phyloP scores from a whole-genome alignment of 2,888 invertebrate genomes.

The Glyphotaelius pellucidus region DNA sequence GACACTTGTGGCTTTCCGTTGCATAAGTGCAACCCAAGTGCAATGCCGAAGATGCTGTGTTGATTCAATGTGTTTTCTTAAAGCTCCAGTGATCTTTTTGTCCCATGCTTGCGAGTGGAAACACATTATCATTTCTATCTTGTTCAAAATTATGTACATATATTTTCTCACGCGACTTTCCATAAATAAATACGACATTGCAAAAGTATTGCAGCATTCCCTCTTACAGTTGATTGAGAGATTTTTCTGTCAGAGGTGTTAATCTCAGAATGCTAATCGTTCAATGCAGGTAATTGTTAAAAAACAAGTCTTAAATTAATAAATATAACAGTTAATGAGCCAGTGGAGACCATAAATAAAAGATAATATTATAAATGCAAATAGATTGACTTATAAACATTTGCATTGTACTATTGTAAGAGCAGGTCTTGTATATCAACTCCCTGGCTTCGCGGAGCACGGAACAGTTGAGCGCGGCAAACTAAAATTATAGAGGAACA shows the following conservation, averaged over 20 bases:
- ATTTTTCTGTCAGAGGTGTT: not conserved
- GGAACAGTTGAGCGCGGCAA: no score
- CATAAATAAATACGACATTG: not conserved
- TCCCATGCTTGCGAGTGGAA: not conserved
- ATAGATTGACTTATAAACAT: slow-evolving; percentile 13
- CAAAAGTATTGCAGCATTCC: not conserved
- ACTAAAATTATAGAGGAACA: no score
- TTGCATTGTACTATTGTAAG: not conserved
- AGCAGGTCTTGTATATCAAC: not conserved
- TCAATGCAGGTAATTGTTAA: not conserved
- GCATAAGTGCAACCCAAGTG: not conserved
- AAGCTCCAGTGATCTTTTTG: not conserved
- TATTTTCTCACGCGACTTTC: not conserved
- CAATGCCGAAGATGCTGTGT: not conserved
- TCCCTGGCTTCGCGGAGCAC: not conserved
- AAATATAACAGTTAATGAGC: not conserved
- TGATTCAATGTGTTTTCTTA: not conserved
- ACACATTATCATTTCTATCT: not conserved
- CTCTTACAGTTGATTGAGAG: not conserved
- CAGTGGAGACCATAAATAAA: not conserved
- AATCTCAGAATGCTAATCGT: not conserved
- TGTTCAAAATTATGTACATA: not conserved
- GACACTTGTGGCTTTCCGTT: not conserved
- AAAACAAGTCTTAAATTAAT: not conserved
- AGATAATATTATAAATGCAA: not conserved